Evolutionary conservation across 2,888 invertebrate species (phyloP).

Genomic region (Erebia ligea): DNA sequence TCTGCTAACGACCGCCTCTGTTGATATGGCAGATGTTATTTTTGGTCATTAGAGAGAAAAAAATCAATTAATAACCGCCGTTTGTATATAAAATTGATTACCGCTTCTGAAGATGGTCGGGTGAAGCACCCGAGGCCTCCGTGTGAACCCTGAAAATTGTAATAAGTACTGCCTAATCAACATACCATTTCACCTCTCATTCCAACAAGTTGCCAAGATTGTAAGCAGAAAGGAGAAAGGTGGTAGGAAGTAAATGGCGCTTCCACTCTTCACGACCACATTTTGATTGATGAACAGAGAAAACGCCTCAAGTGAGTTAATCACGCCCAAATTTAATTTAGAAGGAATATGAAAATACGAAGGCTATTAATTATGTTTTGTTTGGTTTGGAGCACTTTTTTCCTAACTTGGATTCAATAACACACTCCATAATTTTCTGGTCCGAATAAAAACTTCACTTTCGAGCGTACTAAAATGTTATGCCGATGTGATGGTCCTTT

Average conservation of each 20-base stretch:
- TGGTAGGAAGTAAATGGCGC: conserved; percentile 68
- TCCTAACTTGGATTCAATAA: conserved; percentile 51
- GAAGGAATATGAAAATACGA: conserved; percentile 68
- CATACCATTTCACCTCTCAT: conserved; percentile 40
- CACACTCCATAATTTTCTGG: conserved; percentile 42
- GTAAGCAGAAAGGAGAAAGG: conserved; percentile 55
- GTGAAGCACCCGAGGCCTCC: conserved; percentile 61
- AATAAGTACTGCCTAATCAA: conserved; percentile 71
- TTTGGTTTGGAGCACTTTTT: conserved; percentile 72
- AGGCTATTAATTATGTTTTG: conserved; percentile 69
- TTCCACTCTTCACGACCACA: conserved; percentile 63
- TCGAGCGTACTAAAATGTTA: conserved; percentile 31
- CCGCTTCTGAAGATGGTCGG: conserved; percentile 77
- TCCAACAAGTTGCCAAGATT: conserved; percentile 44
- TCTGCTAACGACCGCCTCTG: conserved; percentile 70
- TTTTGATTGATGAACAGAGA: conserved; percentile 82
- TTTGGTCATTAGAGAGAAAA: conserved; percentile 74
- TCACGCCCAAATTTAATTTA: conserved; percentile 82
- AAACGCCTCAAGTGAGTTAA: conserved; percentile 80
- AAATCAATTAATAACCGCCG: conserved; percentile 77
- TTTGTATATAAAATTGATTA: conserved; percentile 82
- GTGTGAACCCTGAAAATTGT: conserved; percentile 75
- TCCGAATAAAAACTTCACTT: conserved; percentile 35
- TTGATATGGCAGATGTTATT: conserved; percentile 77
- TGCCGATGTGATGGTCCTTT: conserved; percentile 23